phyloP scores from a whole-genome alignment of 2,797 vertebrate species.

The Molossus alvarezi region DNA sequence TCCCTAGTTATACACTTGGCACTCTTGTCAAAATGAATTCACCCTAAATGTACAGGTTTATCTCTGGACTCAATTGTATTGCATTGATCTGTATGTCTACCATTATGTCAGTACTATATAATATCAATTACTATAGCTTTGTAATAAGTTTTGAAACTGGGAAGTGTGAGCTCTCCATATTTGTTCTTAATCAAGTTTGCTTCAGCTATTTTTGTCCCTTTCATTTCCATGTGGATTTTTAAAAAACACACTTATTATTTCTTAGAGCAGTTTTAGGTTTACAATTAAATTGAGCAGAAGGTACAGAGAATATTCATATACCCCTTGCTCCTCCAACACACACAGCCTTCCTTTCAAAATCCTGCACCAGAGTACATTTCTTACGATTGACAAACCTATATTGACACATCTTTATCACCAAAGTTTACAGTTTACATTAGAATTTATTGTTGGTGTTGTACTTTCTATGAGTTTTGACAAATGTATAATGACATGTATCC shows the following conservation, averaged over 20 bases:
- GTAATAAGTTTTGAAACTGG: constrained; percentile 1
- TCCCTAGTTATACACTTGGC: background rate
- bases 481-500: background rate
- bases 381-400: background rate
- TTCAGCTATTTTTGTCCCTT: constrained; percentile 1
- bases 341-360: background rate
- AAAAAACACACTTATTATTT: background rate
- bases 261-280: background rate
- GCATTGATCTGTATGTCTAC: background rate
- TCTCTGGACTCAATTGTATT: constrained; percentile 32
- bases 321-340: background rate
- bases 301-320: background rate
- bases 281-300: background rate
- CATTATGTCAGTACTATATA: background rate
- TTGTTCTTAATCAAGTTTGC: background rate
- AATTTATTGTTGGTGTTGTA: background rate
- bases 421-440: background rate
- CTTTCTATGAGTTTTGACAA: background rate
- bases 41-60: background rate
- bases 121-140: background rate
- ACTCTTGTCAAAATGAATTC: background rate
- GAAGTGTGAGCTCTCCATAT: background rate
- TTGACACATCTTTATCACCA: background rate
- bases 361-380: background rate
- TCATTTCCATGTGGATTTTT: background rate